phyloP scores from a whole-genome alignment of 2,797 vertebrate genomes.

The Coreius guichenoti region DNA sequence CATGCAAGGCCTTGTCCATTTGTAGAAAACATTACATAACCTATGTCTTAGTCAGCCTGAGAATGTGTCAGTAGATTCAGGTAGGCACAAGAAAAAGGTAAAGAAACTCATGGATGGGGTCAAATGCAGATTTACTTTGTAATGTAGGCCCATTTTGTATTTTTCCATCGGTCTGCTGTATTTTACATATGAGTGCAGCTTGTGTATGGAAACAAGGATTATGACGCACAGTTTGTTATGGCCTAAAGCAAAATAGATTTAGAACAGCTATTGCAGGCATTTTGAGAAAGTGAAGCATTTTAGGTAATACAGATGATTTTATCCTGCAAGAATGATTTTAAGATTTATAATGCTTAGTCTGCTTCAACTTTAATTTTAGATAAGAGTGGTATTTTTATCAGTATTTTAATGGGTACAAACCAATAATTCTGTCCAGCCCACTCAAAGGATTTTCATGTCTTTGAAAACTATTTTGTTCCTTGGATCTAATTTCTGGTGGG shows the following conservation, averaged over 20 bases:
- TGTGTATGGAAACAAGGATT: slow-evolving; percentile 17
- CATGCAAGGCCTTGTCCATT: slow-evolving; percentile 43
- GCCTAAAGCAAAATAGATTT: slow-evolving; percentile 41
- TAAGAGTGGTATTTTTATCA: neutral
- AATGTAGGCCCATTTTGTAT: neutral
- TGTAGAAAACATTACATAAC: slow-evolving; percentile 27
- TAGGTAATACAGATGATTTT: neutral
- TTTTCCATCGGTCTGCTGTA: neutral
- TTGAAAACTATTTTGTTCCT: neutral
- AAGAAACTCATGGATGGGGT: neutral
- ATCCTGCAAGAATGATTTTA: neutral
- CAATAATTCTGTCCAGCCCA: neutral
- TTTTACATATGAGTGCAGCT: neutral
- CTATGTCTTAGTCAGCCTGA: slow-evolving; percentile 22
- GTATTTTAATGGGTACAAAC: neutral
- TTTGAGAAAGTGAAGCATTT: slow-evolving; percentile 7
- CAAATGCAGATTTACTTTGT: neutral
- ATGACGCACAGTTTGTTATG: slow-evolving; percentile 10
- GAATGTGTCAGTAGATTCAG: slow-evolving; percentile 3
- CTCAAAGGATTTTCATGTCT: neutral
- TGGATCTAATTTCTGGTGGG: neutral
- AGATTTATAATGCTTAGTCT: neutral
- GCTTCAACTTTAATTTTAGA: neutral
- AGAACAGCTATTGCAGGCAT: slow-evolving; percentile 50
- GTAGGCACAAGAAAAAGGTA: neutral